phyloP scores from a whole-genome alignment of 2,113 vertebrate genomes.

The Alligator sinensis region DNA sequence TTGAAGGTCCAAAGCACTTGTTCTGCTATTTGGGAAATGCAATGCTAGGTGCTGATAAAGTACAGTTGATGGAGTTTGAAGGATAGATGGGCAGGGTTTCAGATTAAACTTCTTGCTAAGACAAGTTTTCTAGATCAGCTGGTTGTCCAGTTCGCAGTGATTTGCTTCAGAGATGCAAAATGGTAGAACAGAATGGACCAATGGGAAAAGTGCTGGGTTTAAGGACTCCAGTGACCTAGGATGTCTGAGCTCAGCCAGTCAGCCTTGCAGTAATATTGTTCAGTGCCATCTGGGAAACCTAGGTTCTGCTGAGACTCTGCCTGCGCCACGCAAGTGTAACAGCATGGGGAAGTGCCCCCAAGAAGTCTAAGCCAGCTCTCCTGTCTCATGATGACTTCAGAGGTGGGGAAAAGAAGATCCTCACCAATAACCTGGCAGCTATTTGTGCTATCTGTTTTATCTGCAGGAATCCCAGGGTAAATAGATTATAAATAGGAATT shows the following conservation, averaged over 20 bases:
- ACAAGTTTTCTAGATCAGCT: not conserved
- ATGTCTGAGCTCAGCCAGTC: not conserved
- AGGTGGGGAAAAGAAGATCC: not conserved
- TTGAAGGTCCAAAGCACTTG: not conserved
- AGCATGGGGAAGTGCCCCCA: not conserved
- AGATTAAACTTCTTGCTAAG: not conserved
- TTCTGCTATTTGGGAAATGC: not conserved
- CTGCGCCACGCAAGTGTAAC: accelerated
- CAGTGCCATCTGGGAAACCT: accelerated
- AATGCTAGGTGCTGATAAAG: not conserved
- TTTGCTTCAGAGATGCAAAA: not conserved
- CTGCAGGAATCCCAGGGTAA: not conserved
- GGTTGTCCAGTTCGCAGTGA: accelerated
- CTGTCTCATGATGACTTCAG: accelerated
- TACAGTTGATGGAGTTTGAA: not conserved
- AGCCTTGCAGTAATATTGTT: not conserved
- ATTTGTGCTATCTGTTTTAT: not conserved
- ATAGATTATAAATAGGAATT: not conserved
- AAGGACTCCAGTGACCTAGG: not conserved
- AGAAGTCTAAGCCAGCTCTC: not conserved
- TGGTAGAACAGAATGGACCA: not conserved
- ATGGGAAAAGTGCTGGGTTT: not conserved
- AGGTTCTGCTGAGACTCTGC: not conserved
- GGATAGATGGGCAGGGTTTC: not conserved
- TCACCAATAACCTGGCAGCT: not conserved